Evolutionary conservation across 1,140 invertebrate genomes (phyloP).

Genomic region (Phortica variegata): DNA sequence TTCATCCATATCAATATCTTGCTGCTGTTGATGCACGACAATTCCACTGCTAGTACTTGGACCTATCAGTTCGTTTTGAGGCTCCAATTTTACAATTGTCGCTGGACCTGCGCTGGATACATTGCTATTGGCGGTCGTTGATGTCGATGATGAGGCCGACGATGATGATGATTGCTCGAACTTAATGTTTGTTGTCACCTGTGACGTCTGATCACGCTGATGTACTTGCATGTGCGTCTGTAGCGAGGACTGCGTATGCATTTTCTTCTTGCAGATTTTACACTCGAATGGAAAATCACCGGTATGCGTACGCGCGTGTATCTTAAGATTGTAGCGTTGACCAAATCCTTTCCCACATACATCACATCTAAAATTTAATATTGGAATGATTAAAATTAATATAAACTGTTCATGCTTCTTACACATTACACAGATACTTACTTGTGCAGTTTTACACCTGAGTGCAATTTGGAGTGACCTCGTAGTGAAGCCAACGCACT

Average conservation of each 20-base stretch:
- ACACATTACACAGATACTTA: constrained; percentile 22
- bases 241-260: constrained; percentile 52
- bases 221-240: constrained; percentile 56
- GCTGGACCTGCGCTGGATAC: constrained; percentile 12
- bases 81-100: constrained; percentile 38
- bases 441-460: constrained; percentile 55
- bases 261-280: constrained; percentile 61
- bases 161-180: constrained; percentile 17
- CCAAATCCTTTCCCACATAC: constrained; percentile 62
- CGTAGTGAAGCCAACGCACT: constrained; percentile 50
- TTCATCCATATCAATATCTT: constrained; percentile 46
- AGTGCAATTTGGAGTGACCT: constrained; percentile 52
- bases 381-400: neutral
- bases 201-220: constrained; percentile 41
- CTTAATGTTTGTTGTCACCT: constrained; percentile 15
- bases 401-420: neutral
- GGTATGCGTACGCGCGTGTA: constrained; percentile 65
- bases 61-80: constrained; percentile 27
- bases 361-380: constrained; percentile 53
- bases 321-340: constrained; percentile 60
- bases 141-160: constrained; percentile 5
- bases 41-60: constrained; percentile 24
- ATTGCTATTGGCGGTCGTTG: constrained; percentile 12
- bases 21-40: constrained; percentile 18
- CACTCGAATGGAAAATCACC: constrained; percentile 71